Percentiles rank a stretch among this genome's conserved stretches.
Conservation (phyloP, 2,888 invertebrate species). For the Steromphala cineraria region DNA sequence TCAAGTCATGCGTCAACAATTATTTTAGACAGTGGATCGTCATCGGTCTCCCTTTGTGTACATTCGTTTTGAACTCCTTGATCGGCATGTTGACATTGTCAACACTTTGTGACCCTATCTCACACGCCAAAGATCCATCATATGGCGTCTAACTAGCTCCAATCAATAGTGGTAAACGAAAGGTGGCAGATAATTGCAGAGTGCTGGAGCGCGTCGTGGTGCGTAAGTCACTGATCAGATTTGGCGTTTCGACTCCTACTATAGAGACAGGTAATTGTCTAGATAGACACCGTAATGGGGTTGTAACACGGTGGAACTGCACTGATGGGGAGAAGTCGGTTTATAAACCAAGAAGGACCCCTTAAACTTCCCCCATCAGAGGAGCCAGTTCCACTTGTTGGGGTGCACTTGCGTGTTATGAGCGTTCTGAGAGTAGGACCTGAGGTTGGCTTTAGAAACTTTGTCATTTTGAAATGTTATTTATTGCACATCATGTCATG, state of each 20-base stretch:
- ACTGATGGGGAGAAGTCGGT: not conserved
- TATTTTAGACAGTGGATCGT: not conserved
- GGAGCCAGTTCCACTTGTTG: not conserved
- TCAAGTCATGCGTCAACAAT: not conserved
- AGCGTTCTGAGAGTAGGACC: no score
- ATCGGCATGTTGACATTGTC: slow-evolving; percentile 13
- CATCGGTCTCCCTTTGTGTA: not conserved
- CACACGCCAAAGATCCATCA: not conserved
- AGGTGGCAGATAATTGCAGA: slow-evolving; percentile 9
- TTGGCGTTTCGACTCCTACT: slow-evolving; percentile 9
- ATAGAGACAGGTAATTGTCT: slow-evolving; percentile 13
- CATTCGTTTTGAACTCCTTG: not conserved
- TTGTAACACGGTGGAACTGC: not conserved
- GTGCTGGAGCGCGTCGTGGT: not conserved
- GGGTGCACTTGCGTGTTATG: no score
- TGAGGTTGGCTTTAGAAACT: no score
- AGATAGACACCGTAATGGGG: slow-evolving; percentile 5
- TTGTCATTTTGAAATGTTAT: no score
- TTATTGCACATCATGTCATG: no score
- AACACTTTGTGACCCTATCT: not conserved
- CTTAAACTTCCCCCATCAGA: not conserved
- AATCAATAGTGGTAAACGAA: not conserved
- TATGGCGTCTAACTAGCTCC: not conserved
- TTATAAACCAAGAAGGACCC: slow-evolving; percentile 4
- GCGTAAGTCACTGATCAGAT: slow-evolving; percentile 12